A percentile compares a stretch with the other conserved stretches of the same genome.
Evolutionary conservation across 2,113 vertebrate genomes (phyloP).

Genomic region (Turdus rufiventris): DNA sequence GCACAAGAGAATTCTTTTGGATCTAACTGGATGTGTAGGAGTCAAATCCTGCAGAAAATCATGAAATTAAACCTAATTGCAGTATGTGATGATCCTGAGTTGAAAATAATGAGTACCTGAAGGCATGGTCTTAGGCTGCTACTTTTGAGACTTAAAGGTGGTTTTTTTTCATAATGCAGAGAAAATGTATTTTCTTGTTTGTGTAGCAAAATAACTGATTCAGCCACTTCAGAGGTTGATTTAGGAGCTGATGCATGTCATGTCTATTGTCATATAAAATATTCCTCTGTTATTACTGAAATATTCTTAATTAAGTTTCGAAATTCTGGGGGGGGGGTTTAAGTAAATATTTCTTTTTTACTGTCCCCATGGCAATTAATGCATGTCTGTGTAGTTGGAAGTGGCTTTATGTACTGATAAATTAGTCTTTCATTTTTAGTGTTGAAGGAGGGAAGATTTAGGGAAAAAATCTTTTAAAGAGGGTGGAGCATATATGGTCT

Average conservation of each 20-base stretch:
- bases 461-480: not conserved
- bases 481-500: not conserved
- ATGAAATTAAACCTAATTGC: not conserved
- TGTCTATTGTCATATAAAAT: not conserved
- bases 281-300: not conserved
- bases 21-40: not conserved
- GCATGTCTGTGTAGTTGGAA: not conserved
- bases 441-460: not conserved
- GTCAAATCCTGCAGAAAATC: not conserved
- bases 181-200: not conserved
- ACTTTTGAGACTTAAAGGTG: accelerated
- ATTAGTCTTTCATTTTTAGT: not conserved
- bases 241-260: not conserved
- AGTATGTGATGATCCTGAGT: not conserved
- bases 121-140: not conserved
- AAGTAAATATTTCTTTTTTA: not conserved
- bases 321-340: accelerated
- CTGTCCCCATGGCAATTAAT: not conserved
- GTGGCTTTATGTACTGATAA: not conserved
- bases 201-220: not conserved
- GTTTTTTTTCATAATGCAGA: not conserved
- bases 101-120: not conserved
- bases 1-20: not conserved
- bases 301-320: not conserved
- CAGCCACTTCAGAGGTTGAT: not conserved